Conservation (phyloP, 2,888 invertebrate species). For the Megalurothrips usitatus region DNA sequence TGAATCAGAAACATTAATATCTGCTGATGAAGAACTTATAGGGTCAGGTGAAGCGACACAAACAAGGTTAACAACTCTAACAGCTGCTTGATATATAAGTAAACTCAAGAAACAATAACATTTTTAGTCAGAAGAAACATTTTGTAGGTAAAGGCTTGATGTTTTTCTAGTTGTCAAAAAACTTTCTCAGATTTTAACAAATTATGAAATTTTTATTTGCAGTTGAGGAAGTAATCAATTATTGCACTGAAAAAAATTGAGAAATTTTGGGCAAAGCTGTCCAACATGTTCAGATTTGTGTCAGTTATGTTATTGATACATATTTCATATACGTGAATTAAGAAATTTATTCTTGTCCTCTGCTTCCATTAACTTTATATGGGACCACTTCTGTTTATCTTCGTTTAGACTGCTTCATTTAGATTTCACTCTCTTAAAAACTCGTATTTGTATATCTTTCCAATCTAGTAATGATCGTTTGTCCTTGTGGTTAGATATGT, state of each 20-base stretch:
- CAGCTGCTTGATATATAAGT: not conserved
- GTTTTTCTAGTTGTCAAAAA: not conserved
- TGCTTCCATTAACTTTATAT: not conserved
- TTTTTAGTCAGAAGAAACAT: not conserved
- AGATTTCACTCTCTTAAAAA: not conserved
- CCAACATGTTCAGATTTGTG: no score
- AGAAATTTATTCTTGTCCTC: not conserved
- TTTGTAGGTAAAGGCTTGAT: not conserved
- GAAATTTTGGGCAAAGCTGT: no score
- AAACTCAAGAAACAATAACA: not conserved
- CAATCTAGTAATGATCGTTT: no score
- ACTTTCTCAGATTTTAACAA: no score
- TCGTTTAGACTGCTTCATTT: no score
- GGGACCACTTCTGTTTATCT: no score
- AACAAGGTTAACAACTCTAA: not conserved
- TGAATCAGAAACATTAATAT: constrained; percentile 59
- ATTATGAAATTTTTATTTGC: no score
- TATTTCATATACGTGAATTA: not conserved
- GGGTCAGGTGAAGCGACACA: constrained; percentile 42
- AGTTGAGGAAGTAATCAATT: no score
- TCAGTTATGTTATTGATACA: not conserved
- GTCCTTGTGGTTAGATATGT: no score
- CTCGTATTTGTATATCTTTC: not conserved
- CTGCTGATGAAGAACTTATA: constrained; percentile 60
- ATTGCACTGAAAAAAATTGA: no score